A percentile compares a stretch with the other conserved stretches of the same genome.
Evolutionary conservation across 2,797 vertebrate species (phyloP).

Genomic region (Hippopotamyrus pictus): DNA sequence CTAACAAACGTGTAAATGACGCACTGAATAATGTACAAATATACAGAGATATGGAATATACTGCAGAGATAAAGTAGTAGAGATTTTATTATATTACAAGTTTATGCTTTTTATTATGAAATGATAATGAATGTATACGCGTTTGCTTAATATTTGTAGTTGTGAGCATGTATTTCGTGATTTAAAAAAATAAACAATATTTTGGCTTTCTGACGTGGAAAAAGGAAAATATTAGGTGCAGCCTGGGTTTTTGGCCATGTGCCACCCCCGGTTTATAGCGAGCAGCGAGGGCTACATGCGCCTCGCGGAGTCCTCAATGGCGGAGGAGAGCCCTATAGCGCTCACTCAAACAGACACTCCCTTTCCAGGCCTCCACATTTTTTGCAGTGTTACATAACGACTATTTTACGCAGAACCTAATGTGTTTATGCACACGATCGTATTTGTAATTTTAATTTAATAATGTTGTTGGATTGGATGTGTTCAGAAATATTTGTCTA

Average conservation of each 20-base stretch:
- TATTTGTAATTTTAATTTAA: not conserved
- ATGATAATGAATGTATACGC: not conserved
- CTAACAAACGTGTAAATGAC: not conserved
- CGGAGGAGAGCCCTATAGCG: constrained; percentile 48
- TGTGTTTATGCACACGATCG: not conserved
- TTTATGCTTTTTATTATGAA: not conserved
- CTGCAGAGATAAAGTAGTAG: not conserved
- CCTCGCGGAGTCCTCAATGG: constrained; percentile 59
- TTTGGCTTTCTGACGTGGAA: not conserved
- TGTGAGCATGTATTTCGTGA: not conserved
- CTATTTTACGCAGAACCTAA: not conserved
- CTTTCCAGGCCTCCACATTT: not conserved
- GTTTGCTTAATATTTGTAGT: not conserved
- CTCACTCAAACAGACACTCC: not conserved
- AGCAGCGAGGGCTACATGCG: constrained; percentile 49
- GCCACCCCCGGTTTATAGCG: not conserved
- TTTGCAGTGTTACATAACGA: not conserved
- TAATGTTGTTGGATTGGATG: not conserved
- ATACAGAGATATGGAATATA: not conserved
- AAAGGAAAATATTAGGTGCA: not conserved
- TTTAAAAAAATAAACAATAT: not conserved
- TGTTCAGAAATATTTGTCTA: not conserved
- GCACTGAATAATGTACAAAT: not conserved
- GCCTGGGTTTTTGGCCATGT: too few species aligned
- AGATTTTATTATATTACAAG: not conserved